Conservation (phyloP, 2,888 invertebrate species). For the Agriotes lineatus region DNA sequence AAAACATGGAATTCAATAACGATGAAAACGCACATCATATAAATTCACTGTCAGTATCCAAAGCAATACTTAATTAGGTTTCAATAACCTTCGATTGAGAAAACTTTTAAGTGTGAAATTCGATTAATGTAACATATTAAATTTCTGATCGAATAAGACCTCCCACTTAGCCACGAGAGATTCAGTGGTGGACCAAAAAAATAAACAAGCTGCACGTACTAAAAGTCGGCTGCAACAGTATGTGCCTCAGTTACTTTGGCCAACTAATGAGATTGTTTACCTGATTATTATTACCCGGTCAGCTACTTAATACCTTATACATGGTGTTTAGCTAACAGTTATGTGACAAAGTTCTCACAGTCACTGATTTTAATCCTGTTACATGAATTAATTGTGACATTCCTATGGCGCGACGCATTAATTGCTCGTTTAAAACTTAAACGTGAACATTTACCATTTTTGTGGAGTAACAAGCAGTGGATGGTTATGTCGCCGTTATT, state of each 20-base stretch:
- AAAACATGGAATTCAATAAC: no score
- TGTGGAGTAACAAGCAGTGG: slow-evolving; percentile 20
- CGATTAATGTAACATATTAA: slow-evolving; percentile 63
- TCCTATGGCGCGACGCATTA: slow-evolving; percentile 38
- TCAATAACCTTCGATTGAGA: slow-evolving; percentile 31
- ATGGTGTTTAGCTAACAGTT: slow-evolving; percentile 54
- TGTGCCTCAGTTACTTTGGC: slow-evolving; percentile 10
- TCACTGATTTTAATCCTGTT: slow-evolving; percentile 48
- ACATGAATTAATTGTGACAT: slow-evolving; percentile 40
- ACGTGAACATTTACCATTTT: slow-evolving; percentile 33
- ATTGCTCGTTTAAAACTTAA: slow-evolving; percentile 33
- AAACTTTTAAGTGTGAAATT: slow-evolving; percentile 64
- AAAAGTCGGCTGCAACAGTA: slow-evolving; percentile 15
- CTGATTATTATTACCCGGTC: slow-evolving; percentile 44
- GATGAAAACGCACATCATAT: no score
- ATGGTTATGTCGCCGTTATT: slow-evolving; percentile 1
- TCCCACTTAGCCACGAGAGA: slow-evolving; percentile 57
- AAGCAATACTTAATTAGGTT: slow-evolving; percentile 24
- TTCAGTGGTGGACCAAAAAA: slow-evolving; percentile 47
- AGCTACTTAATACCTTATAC: slow-evolving; percentile 56
- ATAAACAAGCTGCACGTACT: slow-evolving; percentile 14
- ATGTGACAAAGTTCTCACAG: slow-evolving; percentile 55
- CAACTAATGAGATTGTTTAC: slow-evolving; percentile 39
- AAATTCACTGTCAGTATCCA: no score
- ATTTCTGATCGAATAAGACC: slow-evolving; percentile 63